These are phyloP conservation scores for Dysidea cf. avara DNA, from an alignment of 37 sponge, comb jelly and placozoan species.

Conservation along the genomic window DNA sequence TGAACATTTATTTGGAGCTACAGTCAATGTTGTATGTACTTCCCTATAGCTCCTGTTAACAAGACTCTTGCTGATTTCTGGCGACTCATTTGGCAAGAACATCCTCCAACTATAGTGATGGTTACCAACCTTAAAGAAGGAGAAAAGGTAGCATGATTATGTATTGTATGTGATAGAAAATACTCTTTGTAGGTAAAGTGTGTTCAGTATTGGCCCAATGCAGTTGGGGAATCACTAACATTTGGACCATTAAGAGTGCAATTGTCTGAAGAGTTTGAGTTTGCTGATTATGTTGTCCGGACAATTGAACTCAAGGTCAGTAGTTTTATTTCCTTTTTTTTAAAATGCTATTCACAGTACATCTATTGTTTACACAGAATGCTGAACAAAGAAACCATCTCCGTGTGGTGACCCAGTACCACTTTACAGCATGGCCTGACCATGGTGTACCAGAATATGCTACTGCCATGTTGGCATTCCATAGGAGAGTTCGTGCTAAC, in stretches of 20 bases:
- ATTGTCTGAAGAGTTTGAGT: conserved; percentile 30
- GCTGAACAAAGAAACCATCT: no score
- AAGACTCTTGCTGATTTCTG: conserved; percentile 67
- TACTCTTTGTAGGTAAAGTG: conserved; percentile 81
- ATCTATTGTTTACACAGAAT: no score
- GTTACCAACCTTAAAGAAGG: conserved; percentile 69
- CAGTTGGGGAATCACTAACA: no score
- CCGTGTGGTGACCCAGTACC: conserved; percentile 45
- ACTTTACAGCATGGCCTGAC: conserved; percentile 77
- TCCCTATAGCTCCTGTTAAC: conserved; percentile 49
- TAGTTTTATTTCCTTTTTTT: no score
- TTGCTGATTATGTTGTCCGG: conserved; percentile 55
- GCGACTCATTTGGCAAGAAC: conserved; percentile 73
- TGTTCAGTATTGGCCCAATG: conserved; percentile 70
- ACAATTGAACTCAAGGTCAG: conserved; percentile 24
- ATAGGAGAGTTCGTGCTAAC: conserved; percentile 22
- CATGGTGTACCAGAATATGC: conserved; percentile 74
- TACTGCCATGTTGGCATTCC: conserved; percentile 48
- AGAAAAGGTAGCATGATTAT: no score
- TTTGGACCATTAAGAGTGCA: conserved; percentile 54
- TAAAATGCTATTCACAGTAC: no score
- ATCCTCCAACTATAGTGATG: conserved; percentile 62
- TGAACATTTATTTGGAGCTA: no score
- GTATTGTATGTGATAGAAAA: no score
- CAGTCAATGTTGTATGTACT: no score